These are phyloP conservation scores for Tetramorium alpestre DNA, from an alignment of 1,140 invertebrate genomes.

Conservation along the genomic window DNA sequence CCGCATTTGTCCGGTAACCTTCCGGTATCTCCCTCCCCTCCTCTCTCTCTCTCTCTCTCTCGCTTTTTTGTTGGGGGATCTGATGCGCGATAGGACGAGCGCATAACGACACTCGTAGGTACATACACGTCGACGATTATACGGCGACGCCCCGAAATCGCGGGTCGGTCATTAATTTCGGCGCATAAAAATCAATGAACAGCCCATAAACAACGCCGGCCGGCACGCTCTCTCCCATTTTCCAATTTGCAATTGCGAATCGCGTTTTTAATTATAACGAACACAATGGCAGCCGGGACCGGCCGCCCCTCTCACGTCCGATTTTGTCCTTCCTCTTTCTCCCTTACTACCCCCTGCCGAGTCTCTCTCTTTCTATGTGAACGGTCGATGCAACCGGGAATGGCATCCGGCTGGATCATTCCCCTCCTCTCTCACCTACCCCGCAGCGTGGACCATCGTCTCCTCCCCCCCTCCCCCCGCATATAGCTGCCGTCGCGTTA, in stretches of 20 bases:
- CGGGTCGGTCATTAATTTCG: constrained; percentile 85
- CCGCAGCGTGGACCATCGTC: constrained; percentile 55
- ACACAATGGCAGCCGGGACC: constrained; percentile 84
- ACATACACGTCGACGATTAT: constrained; percentile 78
- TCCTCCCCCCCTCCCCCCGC: constrained; percentile 10
- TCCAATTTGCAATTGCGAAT: constrained; percentile 87
- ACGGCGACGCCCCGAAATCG: constrained; percentile 83
- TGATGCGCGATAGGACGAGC: constrained; percentile 62
- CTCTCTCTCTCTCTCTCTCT: constrained; percentile 12
- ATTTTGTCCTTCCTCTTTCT: constrained; percentile 17
- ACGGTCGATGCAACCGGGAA: constrained; percentile 81
- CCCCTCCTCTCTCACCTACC: constrained; percentile 65
- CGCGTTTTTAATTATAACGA: constrained; percentile 87
- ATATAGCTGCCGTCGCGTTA: constrained; percentile 59
- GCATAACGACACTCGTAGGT: constrained; percentile 73
- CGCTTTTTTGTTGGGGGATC: constrained; percentile 59
- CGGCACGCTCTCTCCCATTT: constrained; percentile 80
- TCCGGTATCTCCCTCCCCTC: constrained; percentile 38
- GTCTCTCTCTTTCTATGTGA: constrained; percentile 31
- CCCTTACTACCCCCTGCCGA: not conserved
- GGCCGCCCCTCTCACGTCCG: constrained; percentile 33
- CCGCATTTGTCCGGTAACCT: constrained; percentile 70
- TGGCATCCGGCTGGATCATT: constrained; percentile 83
- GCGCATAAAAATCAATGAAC: constrained; percentile 86
- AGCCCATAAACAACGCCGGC: constrained; percentile 85